phyloP scores from a whole-genome alignment of 2,113 vertebrate species.

The Rhinopomastus cyanomelas region DNA sequence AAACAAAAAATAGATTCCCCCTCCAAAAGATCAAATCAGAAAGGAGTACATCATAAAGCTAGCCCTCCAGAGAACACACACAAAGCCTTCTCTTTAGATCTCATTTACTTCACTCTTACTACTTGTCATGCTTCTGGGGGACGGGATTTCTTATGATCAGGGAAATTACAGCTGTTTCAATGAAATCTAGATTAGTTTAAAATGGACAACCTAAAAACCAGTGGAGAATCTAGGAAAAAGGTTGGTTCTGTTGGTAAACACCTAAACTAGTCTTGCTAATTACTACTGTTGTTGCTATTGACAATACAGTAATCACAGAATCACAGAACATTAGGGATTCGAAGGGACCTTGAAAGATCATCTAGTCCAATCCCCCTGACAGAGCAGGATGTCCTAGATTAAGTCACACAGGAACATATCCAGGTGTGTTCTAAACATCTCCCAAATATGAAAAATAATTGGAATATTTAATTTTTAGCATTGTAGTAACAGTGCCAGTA shows the following conservation, averaged over 20 bases:
- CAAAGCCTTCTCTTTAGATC: not conserved
- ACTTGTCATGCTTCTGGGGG: accelerated
- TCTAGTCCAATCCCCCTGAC: too few species aligned
- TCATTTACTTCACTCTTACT: not conserved
- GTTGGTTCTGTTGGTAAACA: not conserved
- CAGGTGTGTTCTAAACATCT: too few species aligned
- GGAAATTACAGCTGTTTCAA: not conserved
- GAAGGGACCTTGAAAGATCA: too few species aligned
- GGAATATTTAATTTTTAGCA: not conserved
- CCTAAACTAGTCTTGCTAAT: not conserved
- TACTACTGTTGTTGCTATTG: not conserved
- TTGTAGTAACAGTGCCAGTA: not conserved
- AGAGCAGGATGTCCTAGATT: too few species aligned
- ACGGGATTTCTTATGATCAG: not conserved
- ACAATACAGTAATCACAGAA: not conserved
- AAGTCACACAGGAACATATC: too few species aligned
- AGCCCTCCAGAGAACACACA: not conserved
- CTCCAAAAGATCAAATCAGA: not conserved
- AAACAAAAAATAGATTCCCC: not conserved
- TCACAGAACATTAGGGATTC: too few species aligned
- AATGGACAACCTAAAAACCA: not conserved
- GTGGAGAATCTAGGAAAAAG: not conserved
- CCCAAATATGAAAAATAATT: not conserved
- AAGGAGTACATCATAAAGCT: not conserved
- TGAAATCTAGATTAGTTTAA: not conserved